A percentile compares a stretch with the other conserved stretches of the same genome.
phyloP scores from a whole-genome alignment of 2,888 invertebrate species.

The Drosophila austrosaltans region DNA sequence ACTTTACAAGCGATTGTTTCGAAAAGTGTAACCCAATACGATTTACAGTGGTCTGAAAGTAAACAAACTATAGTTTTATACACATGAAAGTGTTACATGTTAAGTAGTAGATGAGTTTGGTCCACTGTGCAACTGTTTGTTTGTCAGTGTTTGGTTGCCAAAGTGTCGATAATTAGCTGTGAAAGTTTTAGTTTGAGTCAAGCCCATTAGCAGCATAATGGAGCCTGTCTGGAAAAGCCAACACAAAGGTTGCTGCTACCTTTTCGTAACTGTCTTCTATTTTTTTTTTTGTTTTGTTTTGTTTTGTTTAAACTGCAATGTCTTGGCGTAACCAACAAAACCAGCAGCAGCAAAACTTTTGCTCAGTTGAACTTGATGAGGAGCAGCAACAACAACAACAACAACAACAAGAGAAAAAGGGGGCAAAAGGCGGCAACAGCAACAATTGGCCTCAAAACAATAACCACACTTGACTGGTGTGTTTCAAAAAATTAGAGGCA shows the following conservation, averaged over 20 bases:
- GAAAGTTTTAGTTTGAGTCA: slow-evolving; percentile 69
- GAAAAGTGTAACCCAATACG: slow-evolving; percentile 30
- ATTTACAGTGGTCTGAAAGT: slow-evolving; percentile 29
- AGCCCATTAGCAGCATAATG: slow-evolving; percentile 73
- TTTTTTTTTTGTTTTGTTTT: not conserved
- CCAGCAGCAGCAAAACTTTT: slow-evolving; percentile 38
- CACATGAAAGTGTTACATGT: slow-evolving; percentile 17
- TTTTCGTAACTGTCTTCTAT: slow-evolving; percentile 45
- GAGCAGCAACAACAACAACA: slow-evolving; percentile 47
- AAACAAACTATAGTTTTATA: slow-evolving; percentile 36
- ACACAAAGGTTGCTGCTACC: not conserved
- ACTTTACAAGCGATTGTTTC: slow-evolving; percentile 52
- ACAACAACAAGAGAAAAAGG: slow-evolving; percentile 40
- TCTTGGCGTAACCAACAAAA: slow-evolving; percentile 40
- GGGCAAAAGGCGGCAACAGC: slow-evolving; percentile 25
- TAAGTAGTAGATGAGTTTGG: not conserved
- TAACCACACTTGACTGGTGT: slow-evolving; percentile 62
- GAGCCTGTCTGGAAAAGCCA: slow-evolving; percentile 55
- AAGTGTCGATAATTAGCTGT: slow-evolving; percentile 75
- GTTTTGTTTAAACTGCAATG: slow-evolving; percentile 48
- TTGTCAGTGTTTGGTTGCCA: slow-evolving; percentile 27
- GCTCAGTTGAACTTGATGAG: slow-evolving; percentile 53
- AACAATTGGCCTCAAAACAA: slow-evolving; percentile 54
- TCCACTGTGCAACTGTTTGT: not conserved
- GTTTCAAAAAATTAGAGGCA: slow-evolving; percentile 59